These are phyloP conservation scores for Phoenicopterus ruber DNA, from an alignment of 2,113 vertebrate species.

Conservation along the genomic window DNA sequence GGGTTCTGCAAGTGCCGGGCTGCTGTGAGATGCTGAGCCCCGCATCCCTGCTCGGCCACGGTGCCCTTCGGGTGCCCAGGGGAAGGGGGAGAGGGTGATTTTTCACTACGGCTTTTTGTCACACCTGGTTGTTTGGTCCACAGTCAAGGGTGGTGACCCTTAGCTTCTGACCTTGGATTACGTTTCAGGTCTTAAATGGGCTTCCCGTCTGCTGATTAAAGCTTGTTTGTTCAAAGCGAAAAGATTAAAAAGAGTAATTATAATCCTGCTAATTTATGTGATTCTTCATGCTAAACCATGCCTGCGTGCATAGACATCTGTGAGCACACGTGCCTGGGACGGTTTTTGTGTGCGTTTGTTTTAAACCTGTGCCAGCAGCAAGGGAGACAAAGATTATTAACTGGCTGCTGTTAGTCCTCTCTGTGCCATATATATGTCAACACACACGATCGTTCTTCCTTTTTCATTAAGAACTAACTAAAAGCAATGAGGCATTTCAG, in stretches of 20 bases:
- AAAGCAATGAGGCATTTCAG: slow-evolving; percentile 23
- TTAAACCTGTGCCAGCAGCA: slow-evolving; percentile 40
- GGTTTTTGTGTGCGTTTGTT: slow-evolving; percentile 9
- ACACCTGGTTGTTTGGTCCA: slow-evolving; percentile 70
- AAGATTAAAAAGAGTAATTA: slow-evolving; percentile 64
- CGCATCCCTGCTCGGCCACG: not conserved
- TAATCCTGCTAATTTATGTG: slow-evolving; percentile 53
- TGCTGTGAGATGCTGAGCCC: not conserved
- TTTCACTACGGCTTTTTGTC: not conserved
- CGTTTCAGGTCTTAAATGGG: slow-evolving; percentile 59
- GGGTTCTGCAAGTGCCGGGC: not conserved
- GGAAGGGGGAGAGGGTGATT: not conserved
- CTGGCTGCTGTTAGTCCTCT: slow-evolving; percentile 32
- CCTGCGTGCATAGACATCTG: not conserved
- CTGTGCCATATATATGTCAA: slow-evolving; percentile 42
- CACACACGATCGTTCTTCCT: not conserved
- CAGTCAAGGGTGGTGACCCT: slow-evolving; percentile 66
- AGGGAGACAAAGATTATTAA: slow-evolving; percentile 44
- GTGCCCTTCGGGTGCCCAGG: not conserved
- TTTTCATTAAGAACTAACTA: slow-evolving; percentile 50
- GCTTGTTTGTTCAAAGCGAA: slow-evolving; percentile 56
- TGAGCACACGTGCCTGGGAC: slow-evolving; percentile 25
- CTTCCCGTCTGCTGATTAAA: slow-evolving; percentile 73
- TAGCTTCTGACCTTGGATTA: slow-evolving; percentile 68
- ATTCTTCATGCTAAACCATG: slow-evolving; percentile 54